phyloP scores from a whole-genome alignment of 2,797 vertebrate genomes.

The Phrynocephalus vlangalii region DNA sequence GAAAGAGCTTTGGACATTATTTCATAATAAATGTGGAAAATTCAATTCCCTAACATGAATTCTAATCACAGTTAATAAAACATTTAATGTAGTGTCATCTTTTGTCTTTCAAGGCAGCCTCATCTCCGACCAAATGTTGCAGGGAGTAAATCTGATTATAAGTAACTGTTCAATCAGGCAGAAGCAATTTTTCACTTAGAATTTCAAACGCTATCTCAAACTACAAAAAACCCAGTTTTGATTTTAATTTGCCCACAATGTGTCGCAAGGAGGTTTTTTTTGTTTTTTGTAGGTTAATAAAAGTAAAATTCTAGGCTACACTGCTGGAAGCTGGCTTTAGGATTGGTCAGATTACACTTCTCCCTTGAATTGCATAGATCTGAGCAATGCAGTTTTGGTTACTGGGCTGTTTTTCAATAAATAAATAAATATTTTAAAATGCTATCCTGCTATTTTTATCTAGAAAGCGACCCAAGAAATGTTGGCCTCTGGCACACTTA shows the following conservation, averaged over 20 bases:
- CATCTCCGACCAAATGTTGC: slow-evolving; percentile 21
- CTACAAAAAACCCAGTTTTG: slow-evolving; percentile 8
- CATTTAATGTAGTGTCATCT: slow-evolving; percentile 33
- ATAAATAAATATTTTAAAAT: no score
- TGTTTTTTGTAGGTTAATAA: not conserved
- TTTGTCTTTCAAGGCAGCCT: slow-evolving; percentile 12
- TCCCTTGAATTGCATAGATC: no score
- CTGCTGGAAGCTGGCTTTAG: not conserved
- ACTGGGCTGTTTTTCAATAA: no score
- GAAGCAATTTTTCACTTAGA: slow-evolving; percentile 20
- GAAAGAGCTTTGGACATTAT: slow-evolving; percentile 28
- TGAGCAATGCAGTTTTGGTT: no score
- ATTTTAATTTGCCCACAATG: not conserved
- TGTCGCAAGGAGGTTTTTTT: not conserved
- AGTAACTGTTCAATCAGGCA: slow-evolving; percentile 14
- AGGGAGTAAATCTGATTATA: slow-evolving; percentile 32
- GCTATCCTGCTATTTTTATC: no score
- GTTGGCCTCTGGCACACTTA: no score
- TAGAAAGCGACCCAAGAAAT: no score
- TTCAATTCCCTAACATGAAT: slow-evolving; percentile 38
- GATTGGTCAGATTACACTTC: not conserved
- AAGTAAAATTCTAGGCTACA: not conserved
- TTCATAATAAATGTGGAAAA: slow-evolving; percentile 52
- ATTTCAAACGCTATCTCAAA: slow-evolving; percentile 38
- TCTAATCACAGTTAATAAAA: slow-evolving; percentile 39